A percentile compares a stretch with the other conserved stretches of the same genome.
These are phyloP conservation scores for Protaetia brevitarsis DNA, from an alignment of 1,140 invertebrate species.

Conservation along the genomic window DNA sequence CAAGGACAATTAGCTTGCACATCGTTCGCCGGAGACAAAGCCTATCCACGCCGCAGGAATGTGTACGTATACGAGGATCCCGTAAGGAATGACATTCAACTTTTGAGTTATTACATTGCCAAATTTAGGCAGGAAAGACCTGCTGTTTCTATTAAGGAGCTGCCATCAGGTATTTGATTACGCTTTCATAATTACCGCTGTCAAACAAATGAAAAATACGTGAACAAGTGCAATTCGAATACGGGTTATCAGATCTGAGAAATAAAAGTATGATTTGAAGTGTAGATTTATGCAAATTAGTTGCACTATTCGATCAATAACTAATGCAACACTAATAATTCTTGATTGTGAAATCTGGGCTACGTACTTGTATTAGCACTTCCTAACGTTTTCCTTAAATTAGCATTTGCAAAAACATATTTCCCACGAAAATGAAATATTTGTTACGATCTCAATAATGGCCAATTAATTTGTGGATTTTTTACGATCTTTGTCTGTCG, in stretches of 20 bases:
- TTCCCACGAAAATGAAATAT: no score
- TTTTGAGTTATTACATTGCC: conserved; percentile 49
- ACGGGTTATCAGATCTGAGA: not conserved
- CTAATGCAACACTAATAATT: no score
- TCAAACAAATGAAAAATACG: not conserved
- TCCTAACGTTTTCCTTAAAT: no score
- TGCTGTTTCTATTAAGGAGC: conserved; percentile 25
- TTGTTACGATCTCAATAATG: no score
- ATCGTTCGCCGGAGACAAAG: conserved; percentile 72
- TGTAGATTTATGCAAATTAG: no score
- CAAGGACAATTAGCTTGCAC: conserved; percentile 73
- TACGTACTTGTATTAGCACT: no score
- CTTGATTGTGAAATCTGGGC: no score
- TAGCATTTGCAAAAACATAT: no score
- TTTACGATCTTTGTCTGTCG: no score
- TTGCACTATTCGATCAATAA: no score
- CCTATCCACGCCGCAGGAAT: conserved; percentile 68
- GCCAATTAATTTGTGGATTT: no score
- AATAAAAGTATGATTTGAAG: not conserved
- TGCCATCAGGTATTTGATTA: conserved; percentile 24
- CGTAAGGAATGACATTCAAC: conserved; percentile 47
- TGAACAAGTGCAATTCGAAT: not conserved
- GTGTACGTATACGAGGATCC: conserved; percentile 60
- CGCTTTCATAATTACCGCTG: not conserved
- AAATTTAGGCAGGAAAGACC: conserved; percentile 45